These are phyloP conservation scores for Denticeps clupeoides DNA, from an alignment of 2,797 vertebrate genomes.

Conservation along the genomic window DNA sequence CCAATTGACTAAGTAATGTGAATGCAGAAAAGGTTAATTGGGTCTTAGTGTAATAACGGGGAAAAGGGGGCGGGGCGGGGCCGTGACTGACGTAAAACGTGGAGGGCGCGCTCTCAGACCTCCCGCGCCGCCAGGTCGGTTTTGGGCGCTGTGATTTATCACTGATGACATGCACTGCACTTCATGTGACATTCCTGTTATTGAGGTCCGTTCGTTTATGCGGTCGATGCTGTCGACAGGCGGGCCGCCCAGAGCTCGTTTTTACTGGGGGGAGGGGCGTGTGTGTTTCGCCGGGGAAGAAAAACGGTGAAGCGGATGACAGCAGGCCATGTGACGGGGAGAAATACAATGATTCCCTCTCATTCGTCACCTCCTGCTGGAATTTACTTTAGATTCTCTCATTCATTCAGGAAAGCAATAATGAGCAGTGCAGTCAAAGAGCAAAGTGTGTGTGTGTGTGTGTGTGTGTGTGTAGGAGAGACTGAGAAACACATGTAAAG, in stretches of 20 bases:
- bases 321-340: slow-evolving; percentile 42
- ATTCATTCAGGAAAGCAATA: slow-evolving; percentile 6
- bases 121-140: slow-evolving; percentile 50
- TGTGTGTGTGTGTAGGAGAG: not conserved
- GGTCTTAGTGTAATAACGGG: slow-evolving; percentile 60
- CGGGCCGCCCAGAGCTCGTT: slow-evolving; percentile 50
- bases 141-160: slow-evolving; percentile 66
- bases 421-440: slow-evolving; percentile 15
- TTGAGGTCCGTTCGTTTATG: slow-evolving; percentile 59
- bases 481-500: slow-evolving; percentile 2
- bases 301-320: slow-evolving; percentile 46
- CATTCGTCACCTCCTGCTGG: slow-evolving; percentile 42
- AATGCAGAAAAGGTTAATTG: slow-evolving; percentile 62
- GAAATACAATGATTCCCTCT: slow-evolving; percentile 55
- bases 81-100: slow-evolving; percentile 61
- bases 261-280: slow-evolving; percentile 47
- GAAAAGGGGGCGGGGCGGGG: slow-evolving; percentile 42
- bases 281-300: slow-evolving; percentile 56
- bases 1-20: slow-evolving; percentile 50
- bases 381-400: slow-evolving; percentile 43
- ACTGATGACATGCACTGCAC: slow-evolving; percentile 63
- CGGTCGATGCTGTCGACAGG: slow-evolving; percentile 43
- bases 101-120: slow-evolving; percentile 26
- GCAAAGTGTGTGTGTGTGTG: not conserved
- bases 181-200: slow-evolving; percentile 68